Evolutionary conservation across 2,888 invertebrate genomes (phyloP).

Genomic region (Spisula subtruncata): DNA sequence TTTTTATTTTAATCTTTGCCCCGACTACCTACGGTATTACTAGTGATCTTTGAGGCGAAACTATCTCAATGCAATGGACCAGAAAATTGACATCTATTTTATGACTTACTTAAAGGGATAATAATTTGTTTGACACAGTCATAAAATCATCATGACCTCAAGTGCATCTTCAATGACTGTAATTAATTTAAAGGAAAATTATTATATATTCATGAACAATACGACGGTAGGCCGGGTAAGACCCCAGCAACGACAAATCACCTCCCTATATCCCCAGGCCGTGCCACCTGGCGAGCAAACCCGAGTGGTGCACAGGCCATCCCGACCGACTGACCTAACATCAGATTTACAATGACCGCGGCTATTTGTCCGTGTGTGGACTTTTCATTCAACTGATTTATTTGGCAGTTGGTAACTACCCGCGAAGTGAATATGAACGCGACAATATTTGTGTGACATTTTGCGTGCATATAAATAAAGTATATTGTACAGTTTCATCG

Average conservation of each 20-base stretch:
- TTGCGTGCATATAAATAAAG: too few species aligned
- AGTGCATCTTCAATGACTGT: slow-evolving; percentile 3
- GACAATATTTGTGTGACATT: too few species aligned
- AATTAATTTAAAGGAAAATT: not conserved
- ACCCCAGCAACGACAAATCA: too few species aligned
- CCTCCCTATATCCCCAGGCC: not conserved
- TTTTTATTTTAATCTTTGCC: not conserved
- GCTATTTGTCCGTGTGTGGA: not conserved
- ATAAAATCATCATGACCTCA: slow-evolving; percentile 17
- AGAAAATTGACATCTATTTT: slow-evolving; percentile 23
- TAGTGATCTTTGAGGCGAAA: not conserved
- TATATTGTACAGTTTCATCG: too few species aligned
- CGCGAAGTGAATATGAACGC: too few species aligned
- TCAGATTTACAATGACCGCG: not conserved
- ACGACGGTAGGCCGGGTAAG: too few species aligned
- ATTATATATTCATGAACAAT: not conserved
- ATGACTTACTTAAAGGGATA: slow-evolving; percentile 3
- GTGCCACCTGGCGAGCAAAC: not conserved
- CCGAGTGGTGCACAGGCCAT: not conserved
- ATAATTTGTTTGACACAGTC: slow-evolving; percentile 17
- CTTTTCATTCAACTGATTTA: not conserved
- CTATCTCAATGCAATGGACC: not conserved
- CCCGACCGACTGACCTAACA: not conserved
- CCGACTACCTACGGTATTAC: not conserved
- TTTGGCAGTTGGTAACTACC: too few species aligned